These are phyloP conservation scores for Scomber scombrus DNA, from an alignment of 2,113 vertebrate genomes.

Conservation along the genomic window DNA sequence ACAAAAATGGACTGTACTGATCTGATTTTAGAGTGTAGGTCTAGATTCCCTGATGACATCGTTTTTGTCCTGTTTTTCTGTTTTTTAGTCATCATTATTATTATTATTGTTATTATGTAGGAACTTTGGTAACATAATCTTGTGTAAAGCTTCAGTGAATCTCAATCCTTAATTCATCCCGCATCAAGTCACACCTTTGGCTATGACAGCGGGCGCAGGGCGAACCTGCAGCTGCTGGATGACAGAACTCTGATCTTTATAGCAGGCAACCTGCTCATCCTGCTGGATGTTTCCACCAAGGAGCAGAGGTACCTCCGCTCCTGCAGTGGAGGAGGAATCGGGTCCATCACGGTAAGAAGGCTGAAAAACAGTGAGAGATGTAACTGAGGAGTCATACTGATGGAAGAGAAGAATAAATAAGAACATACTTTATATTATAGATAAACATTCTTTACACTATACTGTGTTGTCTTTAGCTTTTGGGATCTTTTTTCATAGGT, in stretches of 20 bases:
- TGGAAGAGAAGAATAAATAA: no score
- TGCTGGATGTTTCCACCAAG: constrained; percentile 86
- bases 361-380: background rate
- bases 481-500: no score
- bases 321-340: constrained; percentile 89
- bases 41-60: no score
- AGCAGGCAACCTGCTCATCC: constrained; percentile 91
- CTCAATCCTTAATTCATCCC: constrained; percentile 45
- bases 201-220: constrained; percentile 90
- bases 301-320: constrained; percentile 89
- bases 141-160: background rate
- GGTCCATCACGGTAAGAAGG: constrained; percentile 87
- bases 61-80: no score
- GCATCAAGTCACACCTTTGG: constrained; percentile 92
- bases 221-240: constrained; percentile 91
- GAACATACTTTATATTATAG: no score
- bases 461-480: no score
- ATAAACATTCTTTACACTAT: no score
- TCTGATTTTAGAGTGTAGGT: no score
- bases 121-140: background rate
- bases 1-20: no score
- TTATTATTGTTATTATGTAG: background rate
- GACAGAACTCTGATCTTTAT: constrained; percentile 86
- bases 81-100: no score
- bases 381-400: background rate